Base-by-base conservation (phyloP, 2,113 vertebrate genomes). In the Cinclus cinclus region DNA sequence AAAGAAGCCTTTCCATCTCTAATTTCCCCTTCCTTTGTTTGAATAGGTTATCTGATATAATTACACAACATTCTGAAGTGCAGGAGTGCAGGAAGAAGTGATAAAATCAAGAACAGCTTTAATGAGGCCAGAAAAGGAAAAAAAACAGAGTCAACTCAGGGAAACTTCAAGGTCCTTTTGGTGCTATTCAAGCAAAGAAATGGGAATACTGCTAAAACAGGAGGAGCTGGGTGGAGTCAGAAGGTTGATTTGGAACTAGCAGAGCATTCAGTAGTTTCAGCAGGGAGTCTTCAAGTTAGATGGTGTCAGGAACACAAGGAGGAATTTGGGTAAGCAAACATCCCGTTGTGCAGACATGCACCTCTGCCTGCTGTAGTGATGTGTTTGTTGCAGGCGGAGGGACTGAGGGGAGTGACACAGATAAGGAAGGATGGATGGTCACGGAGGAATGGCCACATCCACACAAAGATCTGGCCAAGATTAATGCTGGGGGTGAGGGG, bases 71-170 rank as follows among this genome's bases (percentile, higher is more conserved):
- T 71, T 89, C 77, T 37, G 35, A 91, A 87, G 64, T 79, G 52
- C 77, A 89, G 90, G 82, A 95, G 73, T 84, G 41, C 77, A 75
- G 81, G 90, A 94, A 91, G 84, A 92, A 68, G 70, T 65, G 87
- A 94, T 96, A 96, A 96, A 95, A 95, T 96, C 87, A 93, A 92
- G 78, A 95, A 68, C 85, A 77, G 67, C 74, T 93, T 93, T 89
- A 95, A 89, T 87, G 87, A 93, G 58, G 81, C 78, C 70, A 95
- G 85, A 73, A 91, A 94, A 95, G 77, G 81, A 87, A 70, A 37
- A 82, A 83, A 69, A 69, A 73, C 0, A 0, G 42, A 83, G 35
- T 89, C 10, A 33, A 15, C 49, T 55, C 69, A 74, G 69, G 56
- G 47, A 42, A 87, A 68, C 35, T 78, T 73, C 1, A 4, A 87